Evolutionary conservation across 2,888 invertebrate species (phyloP).

Genomic region (Cyrtodaria siliqua): DNA sequence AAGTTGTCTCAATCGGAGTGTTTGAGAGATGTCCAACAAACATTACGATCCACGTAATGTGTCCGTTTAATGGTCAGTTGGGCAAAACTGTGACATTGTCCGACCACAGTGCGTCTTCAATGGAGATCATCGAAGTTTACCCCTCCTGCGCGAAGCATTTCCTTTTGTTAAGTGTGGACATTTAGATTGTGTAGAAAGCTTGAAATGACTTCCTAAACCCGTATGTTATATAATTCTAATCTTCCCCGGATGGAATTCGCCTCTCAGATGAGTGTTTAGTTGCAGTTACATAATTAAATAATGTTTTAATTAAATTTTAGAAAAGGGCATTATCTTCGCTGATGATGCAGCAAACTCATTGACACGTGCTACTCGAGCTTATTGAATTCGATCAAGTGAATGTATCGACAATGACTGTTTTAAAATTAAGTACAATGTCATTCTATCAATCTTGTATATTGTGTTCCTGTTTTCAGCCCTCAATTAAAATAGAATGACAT

Average conservation of each 20-base stretch:
- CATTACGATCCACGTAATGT: no score
- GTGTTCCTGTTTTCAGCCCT: no score
- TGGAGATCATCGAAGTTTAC: no score
- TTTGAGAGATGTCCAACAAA: no score
- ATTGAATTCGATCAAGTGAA: neutral
- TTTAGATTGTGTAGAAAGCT: slow-evolving; percentile 54
- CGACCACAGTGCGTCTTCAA: no score
- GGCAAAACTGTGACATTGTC: neutral
- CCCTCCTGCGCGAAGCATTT: no score
- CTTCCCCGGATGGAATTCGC: neutral
- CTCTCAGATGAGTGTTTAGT: neutral
- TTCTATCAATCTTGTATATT: no score
- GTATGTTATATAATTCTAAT: slow-evolving; percentile 41
- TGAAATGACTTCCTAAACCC: slow-evolving; percentile 58
- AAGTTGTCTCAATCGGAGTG: no score
- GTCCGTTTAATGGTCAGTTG: no score
- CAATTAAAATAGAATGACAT: no score
- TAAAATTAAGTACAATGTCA: no score
- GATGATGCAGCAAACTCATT: neutral
- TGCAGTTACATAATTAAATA: slow-evolving; percentile 7
- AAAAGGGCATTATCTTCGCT: neutral
- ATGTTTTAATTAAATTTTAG: slow-evolving; percentile 1
- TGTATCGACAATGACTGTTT: no score
- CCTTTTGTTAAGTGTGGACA: slow-evolving; percentile 32
- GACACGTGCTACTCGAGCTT: neutral